Evolutionary conservation across 2,797 vertebrate species (phyloP), one percentile per base, ranked within the genome.

Genomic region (Amphiprion clarkii): DNA sequence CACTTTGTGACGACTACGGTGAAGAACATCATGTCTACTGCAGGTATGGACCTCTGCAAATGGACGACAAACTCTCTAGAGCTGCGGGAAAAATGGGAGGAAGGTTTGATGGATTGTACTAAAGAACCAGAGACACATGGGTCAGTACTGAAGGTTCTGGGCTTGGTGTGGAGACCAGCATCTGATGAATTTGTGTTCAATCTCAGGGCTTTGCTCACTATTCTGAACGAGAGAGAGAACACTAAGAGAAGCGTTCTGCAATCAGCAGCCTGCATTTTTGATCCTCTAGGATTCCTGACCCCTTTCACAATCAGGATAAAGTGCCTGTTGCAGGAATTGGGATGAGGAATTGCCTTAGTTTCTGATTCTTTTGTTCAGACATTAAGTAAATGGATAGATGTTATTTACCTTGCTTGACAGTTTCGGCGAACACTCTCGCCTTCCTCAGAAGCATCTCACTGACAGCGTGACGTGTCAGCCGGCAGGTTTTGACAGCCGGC

Each of bases 111-210:
- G 44, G 48, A 61, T 1, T 61, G 21, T 36, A 29, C 68, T 11
- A 0, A 0, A 17, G 1, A 71, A 9, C 33, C 67, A 58, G 67
- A 69, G 0, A 33, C 55, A 39, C 55, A 39, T 0, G 13, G 54
- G 19, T 39, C 54, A 23, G 46, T 40, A 7, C 44, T 69, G 31
- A 60, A 70, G 23, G 56, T 70, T 19, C 31, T 52, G 3, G 31
- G 46, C 31, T 40, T 52, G 14, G 31, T 60, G 10, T 59, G 46
- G 56, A 70, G 33, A 27, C 46, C 67, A 42, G 16, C 0, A 0
- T n/a, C 56, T 2, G 23, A 71, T 46, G 49, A 62, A 7, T 62
- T 71, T 54, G 56, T 70, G 21, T 70, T 70, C 3, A 46, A 60
- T 19, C 46, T 59, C 6, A 70, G 48, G 5, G 31, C 10, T 0